phyloP scores from a whole-genome alignment of 1,140 invertebrate species.

The Aphidius gifuensis region DNA sequence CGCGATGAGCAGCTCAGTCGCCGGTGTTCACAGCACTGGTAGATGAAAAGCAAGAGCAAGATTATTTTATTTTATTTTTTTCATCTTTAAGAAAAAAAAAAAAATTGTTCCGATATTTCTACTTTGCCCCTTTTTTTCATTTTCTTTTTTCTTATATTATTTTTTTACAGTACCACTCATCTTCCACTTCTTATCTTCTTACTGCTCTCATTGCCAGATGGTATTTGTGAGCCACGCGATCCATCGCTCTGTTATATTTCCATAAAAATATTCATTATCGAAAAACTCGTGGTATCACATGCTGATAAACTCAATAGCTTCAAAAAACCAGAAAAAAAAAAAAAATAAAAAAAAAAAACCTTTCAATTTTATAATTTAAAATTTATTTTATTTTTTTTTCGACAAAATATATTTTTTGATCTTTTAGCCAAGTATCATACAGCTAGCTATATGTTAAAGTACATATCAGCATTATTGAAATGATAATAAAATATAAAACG shows the following conservation, averaged over 20 bases:
- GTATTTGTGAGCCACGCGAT: constrained; percentile 13
- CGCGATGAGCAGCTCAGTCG: neutral
- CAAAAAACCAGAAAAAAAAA: no score
- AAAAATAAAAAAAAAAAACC: no score
- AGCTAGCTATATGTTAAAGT: no score
- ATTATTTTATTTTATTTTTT: no score
- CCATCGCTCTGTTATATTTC: constrained; percentile 3
- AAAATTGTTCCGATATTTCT: constrained; percentile 4
- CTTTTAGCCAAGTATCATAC: no score
- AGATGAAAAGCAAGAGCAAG: no score
- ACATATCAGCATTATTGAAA: no score
- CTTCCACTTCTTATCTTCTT: constrained; percentile 25
- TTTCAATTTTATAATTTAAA: neutral
- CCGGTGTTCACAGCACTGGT: neutral
- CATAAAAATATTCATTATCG: constrained; percentile 46
- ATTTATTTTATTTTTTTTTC: neutral
- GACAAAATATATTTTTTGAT: neutral
- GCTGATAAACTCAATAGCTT: no score
- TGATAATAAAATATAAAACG: neutral
- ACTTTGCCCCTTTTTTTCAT: neutral
- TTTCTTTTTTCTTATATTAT: neutral
- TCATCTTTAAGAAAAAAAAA: neutral
- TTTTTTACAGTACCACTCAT: constrained; percentile 8
- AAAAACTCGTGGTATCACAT: constrained; percentile 8
- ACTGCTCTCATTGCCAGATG: constrained; percentile 22